Conservation (phyloP, 1,140 invertebrate genomes). For the Achroia grisella region DNA sequence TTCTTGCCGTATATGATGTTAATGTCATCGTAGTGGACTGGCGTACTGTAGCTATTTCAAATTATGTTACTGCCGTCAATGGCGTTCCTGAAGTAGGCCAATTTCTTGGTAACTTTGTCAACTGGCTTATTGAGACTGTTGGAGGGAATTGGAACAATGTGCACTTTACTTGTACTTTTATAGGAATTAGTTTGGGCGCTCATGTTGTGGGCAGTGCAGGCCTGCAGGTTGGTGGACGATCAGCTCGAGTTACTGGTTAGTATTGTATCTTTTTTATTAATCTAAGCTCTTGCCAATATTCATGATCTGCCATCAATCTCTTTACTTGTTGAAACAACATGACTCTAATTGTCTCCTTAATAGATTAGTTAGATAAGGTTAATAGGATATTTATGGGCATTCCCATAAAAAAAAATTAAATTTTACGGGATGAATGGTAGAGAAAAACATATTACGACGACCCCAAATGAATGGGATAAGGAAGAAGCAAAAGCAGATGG, state of each 20-base stretch:
- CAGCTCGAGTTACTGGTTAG: conserved; percentile 36
- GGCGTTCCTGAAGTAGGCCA: conserved; percentile 63
- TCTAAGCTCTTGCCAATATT: no score
- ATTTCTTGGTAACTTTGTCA: conserved; percentile 69
- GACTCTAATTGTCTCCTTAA: no score
- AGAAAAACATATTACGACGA: no score
- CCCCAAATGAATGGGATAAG: no score
- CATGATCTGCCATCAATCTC: no score
- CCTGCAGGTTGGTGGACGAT: conserved; percentile 17
- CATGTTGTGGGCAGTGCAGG: conserved; percentile 42
- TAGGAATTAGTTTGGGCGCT: conserved; percentile 41
- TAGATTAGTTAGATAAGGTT: no score
- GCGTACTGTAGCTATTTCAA: conserved; percentile 73
- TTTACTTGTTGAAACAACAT: no score
- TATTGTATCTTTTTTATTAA: no score
- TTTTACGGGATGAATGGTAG: no score
- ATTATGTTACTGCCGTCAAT: conserved; percentile 67
- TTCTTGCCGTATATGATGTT: conserved; percentile 70
- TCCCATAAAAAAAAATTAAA: no score
- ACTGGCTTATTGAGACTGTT: conserved; percentile 60
- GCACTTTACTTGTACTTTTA: conserved; percentile 69
- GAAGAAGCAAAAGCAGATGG: no score
- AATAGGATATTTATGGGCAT: no score
- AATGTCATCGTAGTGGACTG: conserved; percentile 81
- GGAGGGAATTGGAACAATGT: conserved; percentile 4